Base-by-base conservation (phyloP, 1,140 invertebrate genomes). In the Eueides isabella region DNA sequence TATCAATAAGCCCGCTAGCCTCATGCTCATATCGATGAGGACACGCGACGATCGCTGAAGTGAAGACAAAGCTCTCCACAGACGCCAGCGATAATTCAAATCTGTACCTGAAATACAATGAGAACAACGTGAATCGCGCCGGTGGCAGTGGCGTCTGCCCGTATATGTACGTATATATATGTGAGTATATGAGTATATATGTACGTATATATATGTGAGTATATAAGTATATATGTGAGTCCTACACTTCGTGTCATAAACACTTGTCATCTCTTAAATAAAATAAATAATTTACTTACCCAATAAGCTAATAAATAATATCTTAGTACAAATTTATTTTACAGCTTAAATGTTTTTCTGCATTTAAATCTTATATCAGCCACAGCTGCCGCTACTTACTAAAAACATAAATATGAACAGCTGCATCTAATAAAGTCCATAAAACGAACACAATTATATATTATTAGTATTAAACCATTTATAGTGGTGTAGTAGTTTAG, bases 41-140 rank as follows among this genome's bases (percentile, higher is more conserved):
- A 89, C 87, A 87, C 83, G 83, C 85, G 84, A 86, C 85, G 83
- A 83, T 86, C 83, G 88, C 88, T 88, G 88, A 92, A 92, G 87
- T 82, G 78, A 75, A 84, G 81, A 75, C 81, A 86, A 89, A 88
- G 85, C 85, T 83, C 80, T 83, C 82, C 81, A 84, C 85, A 71
- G 78, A 79, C 81, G 80, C 84, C 74, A 80, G 78, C 83, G 86
- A 91, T 90, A 92, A 89, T 85, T 89, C 86, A 87, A 87, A 83
- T 85, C 75, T 78, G 81, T 82, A 89, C 83, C 81, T 86, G 78
- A 83, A 89, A 90, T 90, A 85, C 84, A 89, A 87, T 79, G 76
- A 72, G 81, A 75, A 76, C 76, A 79, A 71, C 70, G 81, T 76
- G 77, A 65, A 71, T 66, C 29, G 41, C 55, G 38, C 61, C 68